These are phyloP conservation scores for Arothron firmamentum DNA, from an alignment of 2,113 vertebrate species.

Conservation along the genomic window DNA sequence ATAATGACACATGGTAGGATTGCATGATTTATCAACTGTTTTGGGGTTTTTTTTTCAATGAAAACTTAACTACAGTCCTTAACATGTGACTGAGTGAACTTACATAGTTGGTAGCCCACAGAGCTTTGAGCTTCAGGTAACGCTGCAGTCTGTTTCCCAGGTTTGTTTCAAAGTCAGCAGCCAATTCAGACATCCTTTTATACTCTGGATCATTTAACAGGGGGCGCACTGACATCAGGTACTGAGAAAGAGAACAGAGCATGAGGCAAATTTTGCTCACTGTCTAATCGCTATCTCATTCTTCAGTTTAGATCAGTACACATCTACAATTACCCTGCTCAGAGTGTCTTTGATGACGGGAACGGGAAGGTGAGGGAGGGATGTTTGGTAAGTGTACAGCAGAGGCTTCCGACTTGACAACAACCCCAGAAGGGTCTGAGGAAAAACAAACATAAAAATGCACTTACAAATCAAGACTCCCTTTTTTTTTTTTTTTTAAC, in stretches of 20 bases:
- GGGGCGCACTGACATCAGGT: constrained; percentile 80
- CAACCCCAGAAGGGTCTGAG: constrained; percentile 79
- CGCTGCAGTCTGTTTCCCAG: constrained; percentile 80
- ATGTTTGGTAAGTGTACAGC: constrained; percentile 85
- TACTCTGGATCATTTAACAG: constrained; percentile 72
- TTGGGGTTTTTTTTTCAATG: too few relatives aligned
- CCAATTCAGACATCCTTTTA: constrained; percentile 64
- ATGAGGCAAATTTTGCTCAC: not conserved
- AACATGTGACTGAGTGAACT: constrained; percentile 42
- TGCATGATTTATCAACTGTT: too few relatives aligned
- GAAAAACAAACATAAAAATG: not conserved
- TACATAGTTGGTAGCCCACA: constrained; percentile 89
- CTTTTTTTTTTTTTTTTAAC: too few relatives aligned
- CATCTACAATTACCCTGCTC: constrained; percentile 69
- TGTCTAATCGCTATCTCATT: not conserved
- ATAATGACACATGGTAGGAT: too few relatives aligned
- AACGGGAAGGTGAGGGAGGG: constrained; percentile 82
- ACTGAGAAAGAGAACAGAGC: constrained; percentile 59
- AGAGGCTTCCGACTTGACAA: constrained; percentile 81
- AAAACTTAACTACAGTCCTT: not conserved
- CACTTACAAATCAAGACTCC: too few relatives aligned
- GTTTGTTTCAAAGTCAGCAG: constrained; percentile 75
- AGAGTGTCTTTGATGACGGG: constrained; percentile 80
- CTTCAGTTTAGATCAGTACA: too few relatives aligned
- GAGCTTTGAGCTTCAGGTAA: constrained; percentile 84